A percentile compares a stretch with the other conserved stretches of the same genome.
phyloP scores from a whole-genome alignment of 2,797 vertebrate genomes.

The Podarcis lilfordi region DNA sequence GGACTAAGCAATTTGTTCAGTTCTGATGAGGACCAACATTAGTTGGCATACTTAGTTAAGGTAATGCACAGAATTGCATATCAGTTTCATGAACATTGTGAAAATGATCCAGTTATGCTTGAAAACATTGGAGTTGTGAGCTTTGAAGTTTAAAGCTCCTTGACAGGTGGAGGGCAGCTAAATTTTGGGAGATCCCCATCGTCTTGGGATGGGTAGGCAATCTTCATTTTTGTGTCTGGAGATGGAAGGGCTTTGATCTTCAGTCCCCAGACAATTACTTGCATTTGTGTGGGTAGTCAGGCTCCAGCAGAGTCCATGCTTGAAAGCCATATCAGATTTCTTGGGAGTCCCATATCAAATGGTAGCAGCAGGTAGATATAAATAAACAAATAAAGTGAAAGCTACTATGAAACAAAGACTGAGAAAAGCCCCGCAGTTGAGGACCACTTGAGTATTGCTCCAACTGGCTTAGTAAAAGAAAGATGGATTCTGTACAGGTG shows the following conservation, averaged over 20 bases:
- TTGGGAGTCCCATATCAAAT: too few relatives aligned
- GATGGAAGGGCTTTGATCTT: not conserved
- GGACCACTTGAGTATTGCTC: not conserved
- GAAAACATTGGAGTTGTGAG: not conserved
- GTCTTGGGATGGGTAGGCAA: not conserved
- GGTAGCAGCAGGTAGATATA: too few relatives aligned
- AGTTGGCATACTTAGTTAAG: not conserved
- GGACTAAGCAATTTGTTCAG: not conserved
- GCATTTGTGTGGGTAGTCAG: not conserved
- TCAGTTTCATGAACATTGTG: not conserved
- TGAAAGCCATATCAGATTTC: not conserved
- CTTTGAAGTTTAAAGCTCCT: not conserved
- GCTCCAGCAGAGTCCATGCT: not conserved
- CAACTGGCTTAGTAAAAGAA: not conserved
- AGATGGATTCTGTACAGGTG: not conserved
- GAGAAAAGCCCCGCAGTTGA: not conserved
- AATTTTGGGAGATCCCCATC: not conserved
- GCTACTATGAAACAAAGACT: not conserved
- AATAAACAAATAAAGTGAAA: too few relatives aligned
- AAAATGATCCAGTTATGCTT: not conserved
- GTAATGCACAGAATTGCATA: not conserved
- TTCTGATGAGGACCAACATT: not conserved
- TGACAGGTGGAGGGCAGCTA: not conserved
- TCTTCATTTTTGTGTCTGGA: not conserved
- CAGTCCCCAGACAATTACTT: not conserved